These are phyloP conservation scores for Sinocyclocheilus rhinocerous DNA, from an alignment of 2,113 vertebrate genomes.

Conservation along the genomic window DNA sequence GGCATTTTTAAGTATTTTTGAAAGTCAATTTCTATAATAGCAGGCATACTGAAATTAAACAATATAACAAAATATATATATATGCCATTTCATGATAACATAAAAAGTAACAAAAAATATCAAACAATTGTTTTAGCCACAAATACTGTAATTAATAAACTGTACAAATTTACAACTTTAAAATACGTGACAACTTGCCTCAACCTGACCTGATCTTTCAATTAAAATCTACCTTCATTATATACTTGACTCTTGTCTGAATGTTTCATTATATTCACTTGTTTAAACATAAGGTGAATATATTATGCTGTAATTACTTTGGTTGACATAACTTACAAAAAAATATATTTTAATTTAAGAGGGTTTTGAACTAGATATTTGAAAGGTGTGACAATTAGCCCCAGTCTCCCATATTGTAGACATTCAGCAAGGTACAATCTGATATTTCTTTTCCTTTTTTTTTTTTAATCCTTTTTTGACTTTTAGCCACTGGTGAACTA, in stretches of 20 bases:
- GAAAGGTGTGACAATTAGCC: neutral
- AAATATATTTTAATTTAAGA: neutral
- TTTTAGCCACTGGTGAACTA: conserved; percentile 21
- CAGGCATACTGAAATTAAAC: no score
- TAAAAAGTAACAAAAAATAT: neutral
- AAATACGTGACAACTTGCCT: neutral
- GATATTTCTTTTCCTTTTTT: neutral
- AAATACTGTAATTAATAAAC: neutral
- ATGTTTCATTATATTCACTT: neutral
- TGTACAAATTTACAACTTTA: neutral
- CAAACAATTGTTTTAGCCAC: neutral
- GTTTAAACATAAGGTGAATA: neutral
- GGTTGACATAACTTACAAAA: neutral
- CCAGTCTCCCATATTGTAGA: neutral
- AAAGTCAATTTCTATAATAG: no score
- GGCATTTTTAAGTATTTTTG: no score
- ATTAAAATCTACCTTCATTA: neutral
- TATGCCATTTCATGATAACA: no score
- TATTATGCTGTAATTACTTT: neutral
- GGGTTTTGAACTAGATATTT: neutral
- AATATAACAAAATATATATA: no score
- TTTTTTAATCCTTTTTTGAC: conserved; percentile 3
- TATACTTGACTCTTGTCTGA: neutral
- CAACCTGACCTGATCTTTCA: neutral
- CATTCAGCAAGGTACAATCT: neutral